Evolutionary conservation across 2,888 invertebrate species (phyloP).

Genomic region (Drosophila barbarae): DNA sequence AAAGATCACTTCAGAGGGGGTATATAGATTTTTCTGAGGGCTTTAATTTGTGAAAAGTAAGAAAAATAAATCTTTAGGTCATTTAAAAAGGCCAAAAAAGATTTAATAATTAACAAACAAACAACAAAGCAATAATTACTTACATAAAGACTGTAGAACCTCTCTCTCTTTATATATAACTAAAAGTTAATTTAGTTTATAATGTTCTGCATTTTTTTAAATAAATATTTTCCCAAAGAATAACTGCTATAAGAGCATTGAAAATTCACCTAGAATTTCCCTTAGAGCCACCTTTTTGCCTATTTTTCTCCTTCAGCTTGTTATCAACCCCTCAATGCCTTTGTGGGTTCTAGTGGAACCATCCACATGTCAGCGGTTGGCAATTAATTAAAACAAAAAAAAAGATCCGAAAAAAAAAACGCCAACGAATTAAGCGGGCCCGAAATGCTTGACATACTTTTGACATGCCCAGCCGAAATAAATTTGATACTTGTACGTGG

Average conservation of each 20-base stretch:
- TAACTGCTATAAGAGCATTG: conserved; percentile 7
- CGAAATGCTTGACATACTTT: conserved; percentile 77
- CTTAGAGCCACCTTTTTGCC: not conserved
- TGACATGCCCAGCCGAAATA: conserved; percentile 50
- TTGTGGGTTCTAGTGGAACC: conserved; percentile 66
- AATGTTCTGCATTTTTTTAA: rapidly evolving
- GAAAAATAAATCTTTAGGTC: not conserved
- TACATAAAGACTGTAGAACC: rapidly evolving
- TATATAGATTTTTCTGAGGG: not conserved
- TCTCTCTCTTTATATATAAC: no score
- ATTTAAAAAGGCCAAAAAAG: no score
- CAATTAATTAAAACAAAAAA: conserved; percentile 63
- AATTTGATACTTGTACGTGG: conserved; percentile 17
- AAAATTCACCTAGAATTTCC: not conserved
- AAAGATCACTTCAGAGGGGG: conserved; percentile 3
- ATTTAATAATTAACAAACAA: no score
- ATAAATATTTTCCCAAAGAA: not conserved
- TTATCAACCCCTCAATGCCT: conserved; percentile 62
- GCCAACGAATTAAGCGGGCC: conserved; percentile 77
- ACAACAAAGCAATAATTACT: no score
- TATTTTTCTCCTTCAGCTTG: conserved; percentile 24
- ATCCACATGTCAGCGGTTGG: conserved; percentile 69
- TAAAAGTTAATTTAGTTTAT: no score
- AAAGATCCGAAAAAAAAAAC: conserved; percentile 12
- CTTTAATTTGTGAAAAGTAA: not conserved